phyloP scores from a whole-genome alignment of 2,888 invertebrate genomes.

The Frankliniella intonsa region DNA sequence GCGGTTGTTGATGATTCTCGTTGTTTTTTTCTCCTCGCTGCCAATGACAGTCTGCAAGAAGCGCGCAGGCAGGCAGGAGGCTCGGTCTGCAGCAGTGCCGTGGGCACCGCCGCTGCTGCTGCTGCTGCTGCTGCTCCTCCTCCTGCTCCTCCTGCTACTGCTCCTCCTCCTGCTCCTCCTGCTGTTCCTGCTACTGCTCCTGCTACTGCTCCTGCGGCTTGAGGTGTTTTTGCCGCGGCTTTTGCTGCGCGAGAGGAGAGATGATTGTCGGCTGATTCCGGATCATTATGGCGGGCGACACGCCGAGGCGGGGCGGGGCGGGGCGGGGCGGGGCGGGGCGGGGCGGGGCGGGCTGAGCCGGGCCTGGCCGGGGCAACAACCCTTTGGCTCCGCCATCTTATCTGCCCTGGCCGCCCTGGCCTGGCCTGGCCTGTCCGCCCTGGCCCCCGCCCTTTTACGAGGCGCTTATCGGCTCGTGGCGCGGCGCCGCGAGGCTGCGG shows the following conservation, averaged over 20 bases:
- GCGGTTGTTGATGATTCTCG: background rate
- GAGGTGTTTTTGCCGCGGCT: background rate
- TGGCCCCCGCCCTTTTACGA: background rate
- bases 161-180: background rate
- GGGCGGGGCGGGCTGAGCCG: too few species aligned
- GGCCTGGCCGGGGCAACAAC: background rate
- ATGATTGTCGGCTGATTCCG: conserved; percentile 1
- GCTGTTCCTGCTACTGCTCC: background rate
- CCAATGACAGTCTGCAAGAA: background rate
- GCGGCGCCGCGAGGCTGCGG: background rate
- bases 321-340: background rate
- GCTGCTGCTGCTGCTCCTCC: background rate
- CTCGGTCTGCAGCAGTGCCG: background rate
- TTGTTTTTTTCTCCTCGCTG: background rate
- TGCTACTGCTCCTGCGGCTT: background rate
- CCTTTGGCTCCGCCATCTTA: conserved; percentile 27
- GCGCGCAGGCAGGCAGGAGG: background rate
- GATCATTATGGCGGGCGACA: background rate
- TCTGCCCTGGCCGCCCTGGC: background rate
- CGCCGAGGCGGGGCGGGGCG: background rate
- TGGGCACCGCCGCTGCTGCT: background rate
- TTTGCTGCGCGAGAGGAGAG: background rate
- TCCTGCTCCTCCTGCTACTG: background rate
- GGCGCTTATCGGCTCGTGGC: background rate
- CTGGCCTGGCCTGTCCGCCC: background rate